phyloP scores from a whole-genome alignment of 2,113 vertebrate species.

The Phoxinus phoxinus region DNA sequence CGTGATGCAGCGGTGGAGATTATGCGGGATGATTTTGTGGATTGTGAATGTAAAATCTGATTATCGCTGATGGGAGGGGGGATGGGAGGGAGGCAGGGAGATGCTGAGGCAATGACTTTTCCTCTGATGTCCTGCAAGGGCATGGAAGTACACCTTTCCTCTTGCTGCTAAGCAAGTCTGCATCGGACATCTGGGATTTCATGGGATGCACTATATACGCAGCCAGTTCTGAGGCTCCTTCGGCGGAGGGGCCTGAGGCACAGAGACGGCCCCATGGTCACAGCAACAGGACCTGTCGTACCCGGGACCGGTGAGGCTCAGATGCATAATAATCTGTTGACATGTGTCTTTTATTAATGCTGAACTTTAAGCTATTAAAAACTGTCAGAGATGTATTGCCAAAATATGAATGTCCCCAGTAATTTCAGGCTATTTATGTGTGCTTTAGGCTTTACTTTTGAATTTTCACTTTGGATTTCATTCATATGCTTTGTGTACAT shows the following conservation, averaged over 20 bases:
- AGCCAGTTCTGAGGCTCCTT: slow-evolving; percentile 76
- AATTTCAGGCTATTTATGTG: not conserved
- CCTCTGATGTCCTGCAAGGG: slow-evolving; percentile 68
- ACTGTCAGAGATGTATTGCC: not conserved
- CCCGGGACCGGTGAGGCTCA: slow-evolving; percentile 71
- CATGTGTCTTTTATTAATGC: not conserved
- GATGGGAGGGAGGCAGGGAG: slow-evolving; percentile 49
- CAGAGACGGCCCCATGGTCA: slow-evolving; percentile 69
- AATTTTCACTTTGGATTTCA: not conserved
- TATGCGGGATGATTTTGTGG: slow-evolving; percentile 74
- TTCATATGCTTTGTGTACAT: no score
- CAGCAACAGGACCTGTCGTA: slow-evolving; percentile 71
- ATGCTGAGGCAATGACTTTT: slow-evolving; percentile 75
- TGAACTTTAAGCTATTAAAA: not conserved
- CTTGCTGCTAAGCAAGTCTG: slow-evolving; percentile 58
- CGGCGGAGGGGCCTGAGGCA: slow-evolving; percentile 69
- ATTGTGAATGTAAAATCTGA: slow-evolving; percentile 78
- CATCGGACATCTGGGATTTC: slow-evolving; percentile 66
- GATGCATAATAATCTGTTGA: not conserved
- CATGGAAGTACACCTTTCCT: slow-evolving; percentile 61
- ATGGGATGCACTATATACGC: slow-evolving; percentile 80
- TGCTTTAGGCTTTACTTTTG: not conserved
- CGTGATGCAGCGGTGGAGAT: slow-evolving; percentile 69
- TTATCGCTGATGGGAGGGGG: slow-evolving; percentile 66
- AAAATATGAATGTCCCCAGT: not conserved